A percentile compares a stretch with the other conserved stretches of the same genome.
Conservation (phyloP, 2,797 vertebrate species). For the Pantherophis alleghaniensis region DNA sequence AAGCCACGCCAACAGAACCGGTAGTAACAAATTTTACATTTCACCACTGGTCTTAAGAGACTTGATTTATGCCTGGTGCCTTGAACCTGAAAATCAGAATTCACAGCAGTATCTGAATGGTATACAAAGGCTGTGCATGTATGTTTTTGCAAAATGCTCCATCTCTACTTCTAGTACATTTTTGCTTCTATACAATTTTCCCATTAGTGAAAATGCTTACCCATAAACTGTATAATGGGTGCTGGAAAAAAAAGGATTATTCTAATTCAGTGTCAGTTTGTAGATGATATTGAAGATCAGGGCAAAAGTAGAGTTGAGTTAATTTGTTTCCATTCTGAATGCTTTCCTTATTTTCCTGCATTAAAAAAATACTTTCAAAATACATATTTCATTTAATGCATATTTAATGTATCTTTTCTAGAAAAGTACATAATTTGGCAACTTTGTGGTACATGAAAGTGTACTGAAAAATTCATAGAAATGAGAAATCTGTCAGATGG, state of each 20-base stretch:
- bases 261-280: not conserved
- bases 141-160: not conserved
- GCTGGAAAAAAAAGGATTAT: not conserved
- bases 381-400: not conserved
- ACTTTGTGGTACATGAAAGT: not conserved
- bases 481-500: not conserved
- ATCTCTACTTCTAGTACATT: not conserved
- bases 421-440: not conserved
- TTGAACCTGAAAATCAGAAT: not conserved
- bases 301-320: not conserved
- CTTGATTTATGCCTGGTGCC: not conserved
- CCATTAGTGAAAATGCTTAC: not conserved
- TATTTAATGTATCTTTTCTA: not conserved
- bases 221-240: not conserved
- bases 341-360: not conserved
- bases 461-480: not conserved
- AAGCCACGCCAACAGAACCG: too few relatives aligned
- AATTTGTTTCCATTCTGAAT: not conserved
- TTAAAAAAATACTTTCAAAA: not conserved
- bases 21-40: too few relatives aligned
- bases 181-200: not conserved
- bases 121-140: not conserved
- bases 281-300: not conserved
- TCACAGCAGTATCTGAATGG: not conserved
- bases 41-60: not conserved